Evolutionary conservation across 1,140 invertebrate genomes (phyloP).

Genomic region (Bemisia tabaci): DNA sequence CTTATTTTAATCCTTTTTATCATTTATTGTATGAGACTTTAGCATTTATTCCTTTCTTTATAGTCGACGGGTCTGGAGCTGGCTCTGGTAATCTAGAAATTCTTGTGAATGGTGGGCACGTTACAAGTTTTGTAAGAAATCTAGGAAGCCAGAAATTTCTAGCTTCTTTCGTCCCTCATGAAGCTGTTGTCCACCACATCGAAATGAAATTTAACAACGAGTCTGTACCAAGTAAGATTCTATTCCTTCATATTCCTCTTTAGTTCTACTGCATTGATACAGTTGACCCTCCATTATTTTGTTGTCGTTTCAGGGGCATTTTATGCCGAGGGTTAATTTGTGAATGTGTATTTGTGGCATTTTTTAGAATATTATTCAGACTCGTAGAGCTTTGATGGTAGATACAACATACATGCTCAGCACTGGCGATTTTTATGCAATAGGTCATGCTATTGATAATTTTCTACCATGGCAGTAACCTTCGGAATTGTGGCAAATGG

Average conservation of each 20-base stretch:
- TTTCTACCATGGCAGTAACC: too few relatives aligned
- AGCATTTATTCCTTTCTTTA: conserved; percentile 23
- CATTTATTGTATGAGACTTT: too few relatives aligned
- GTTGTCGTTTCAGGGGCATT: too few relatives aligned
- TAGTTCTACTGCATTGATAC: background rate
- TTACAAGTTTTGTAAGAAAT: conserved; percentile 85
- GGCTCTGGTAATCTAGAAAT: conserved; percentile 95
- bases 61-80: conserved; percentile 87
- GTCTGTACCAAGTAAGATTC: conserved; percentile 70
- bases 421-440: too few relatives aligned
- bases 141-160: conserved; percentile 80
- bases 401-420: too few relatives aligned
- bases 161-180: conserved; percentile 82
- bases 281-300: background rate
- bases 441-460: too few relatives aligned
- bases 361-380: too few relatives aligned
- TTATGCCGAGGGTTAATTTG: too few relatives aligned
- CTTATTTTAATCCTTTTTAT: too few relatives aligned
- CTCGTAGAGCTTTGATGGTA: too few relatives aligned
- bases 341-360: too few relatives aligned
- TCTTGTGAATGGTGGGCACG: conserved; percentile 86
- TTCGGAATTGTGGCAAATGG: too few relatives aligned
- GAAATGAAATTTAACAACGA: conserved; percentile 95
- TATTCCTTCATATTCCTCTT: conserved; percentile 2
- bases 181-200: conserved; percentile 68